Conservation (phyloP, 2,113 vertebrate species). For the Dromas ardeola region DNA sequence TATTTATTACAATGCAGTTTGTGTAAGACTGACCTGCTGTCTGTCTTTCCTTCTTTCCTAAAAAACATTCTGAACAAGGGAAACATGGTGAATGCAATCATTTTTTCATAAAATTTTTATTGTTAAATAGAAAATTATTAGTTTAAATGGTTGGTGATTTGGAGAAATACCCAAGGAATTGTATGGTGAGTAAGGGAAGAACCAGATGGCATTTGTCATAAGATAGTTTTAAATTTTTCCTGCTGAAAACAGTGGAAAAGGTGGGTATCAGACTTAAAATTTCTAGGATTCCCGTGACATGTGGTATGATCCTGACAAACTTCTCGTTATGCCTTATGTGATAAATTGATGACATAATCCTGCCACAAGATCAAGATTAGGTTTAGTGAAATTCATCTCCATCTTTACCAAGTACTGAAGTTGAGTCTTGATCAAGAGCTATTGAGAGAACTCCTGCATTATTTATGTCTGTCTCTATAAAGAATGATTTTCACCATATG, state of each 20-base stretch:
- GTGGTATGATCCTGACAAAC: neutral
- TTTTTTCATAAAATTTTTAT: neutral
- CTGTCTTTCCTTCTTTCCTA: neutral
- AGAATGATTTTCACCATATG: neutral
- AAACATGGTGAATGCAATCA: no score
- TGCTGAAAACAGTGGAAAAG: neutral
- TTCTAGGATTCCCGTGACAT: neutral
- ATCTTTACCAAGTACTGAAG: neutral
- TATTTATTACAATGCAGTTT: neutral
- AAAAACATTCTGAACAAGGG: neutral
- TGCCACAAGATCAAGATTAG: neutral
- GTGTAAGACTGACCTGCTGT: neutral
- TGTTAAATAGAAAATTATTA: neutral
- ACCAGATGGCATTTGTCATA: neutral
- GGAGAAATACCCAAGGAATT: neutral
- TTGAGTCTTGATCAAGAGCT: neutral
- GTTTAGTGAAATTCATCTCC: neutral
- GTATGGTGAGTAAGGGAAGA: neutral
- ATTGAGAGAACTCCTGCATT: neutral
- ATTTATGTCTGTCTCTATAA: neutral
- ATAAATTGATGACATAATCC: neutral
- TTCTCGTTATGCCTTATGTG: neutral
- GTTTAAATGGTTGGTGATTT: neutral
- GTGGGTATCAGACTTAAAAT: neutral
- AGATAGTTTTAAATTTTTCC: neutral